A percentile compares a stretch with the other conserved stretches of the same genome.
phyloP scores from a whole-genome alignment of 2,797 vertebrate genomes.

The Dromococcyx pavoninus region DNA sequence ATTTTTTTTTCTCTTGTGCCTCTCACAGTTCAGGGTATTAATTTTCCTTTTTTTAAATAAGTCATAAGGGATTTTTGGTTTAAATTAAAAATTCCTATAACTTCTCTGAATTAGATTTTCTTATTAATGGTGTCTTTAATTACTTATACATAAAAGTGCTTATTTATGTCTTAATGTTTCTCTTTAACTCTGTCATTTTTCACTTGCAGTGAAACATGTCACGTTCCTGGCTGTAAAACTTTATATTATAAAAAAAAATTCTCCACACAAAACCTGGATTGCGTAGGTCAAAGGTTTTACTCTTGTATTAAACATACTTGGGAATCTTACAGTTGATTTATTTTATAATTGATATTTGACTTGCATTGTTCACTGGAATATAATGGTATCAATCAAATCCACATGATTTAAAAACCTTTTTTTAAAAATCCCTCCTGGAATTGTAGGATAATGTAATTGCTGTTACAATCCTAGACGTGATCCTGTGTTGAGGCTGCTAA shows the following conservation, averaged over 20 bases:
- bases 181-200: slow-evolving; percentile 48
- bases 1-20: not conserved
- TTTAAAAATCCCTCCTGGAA: not conserved
- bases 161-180: slow-evolving; percentile 30
- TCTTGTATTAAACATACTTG: slow-evolving; percentile 8
- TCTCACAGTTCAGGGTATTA: not conserved
- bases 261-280: slow-evolving; percentile 44
- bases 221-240: slow-evolving; percentile 51
- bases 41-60: not conserved
- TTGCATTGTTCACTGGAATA: not conserved
- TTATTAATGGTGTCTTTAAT: not conserved
- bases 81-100: not conserved
- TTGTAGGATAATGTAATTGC: not conserved
- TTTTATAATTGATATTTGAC: not conserved
- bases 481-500: not conserved
- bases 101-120: not conserved
- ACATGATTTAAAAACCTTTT: not conserved
- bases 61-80: not conserved
- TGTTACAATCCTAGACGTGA: not conserved
- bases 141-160: not conserved
- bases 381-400: slow-evolving; percentile 1
- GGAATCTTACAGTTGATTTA: not conserved
- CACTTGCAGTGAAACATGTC: slow-evolving; percentile 51
- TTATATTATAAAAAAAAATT: slow-evolving; percentile 29
- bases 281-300: slow-evolving; percentile 38